These are phyloP conservation scores for Xenotilapia longispinis DNA, from an alignment of 2,113 vertebrate species.

Conservation along the genomic window DNA sequence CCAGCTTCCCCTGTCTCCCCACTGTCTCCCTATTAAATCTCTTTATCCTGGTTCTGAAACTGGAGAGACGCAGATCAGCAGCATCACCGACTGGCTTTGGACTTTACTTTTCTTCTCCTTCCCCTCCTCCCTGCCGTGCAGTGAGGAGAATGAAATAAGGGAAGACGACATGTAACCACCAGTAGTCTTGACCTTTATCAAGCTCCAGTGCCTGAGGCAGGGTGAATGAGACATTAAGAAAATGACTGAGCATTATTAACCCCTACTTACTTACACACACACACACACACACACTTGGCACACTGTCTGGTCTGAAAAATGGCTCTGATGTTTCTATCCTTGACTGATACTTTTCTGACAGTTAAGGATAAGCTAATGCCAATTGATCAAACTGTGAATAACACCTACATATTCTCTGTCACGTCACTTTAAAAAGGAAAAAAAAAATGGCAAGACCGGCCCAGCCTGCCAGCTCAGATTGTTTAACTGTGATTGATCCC, in stretches of 20 bases:
- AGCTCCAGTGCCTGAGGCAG: constrained; percentile 44
- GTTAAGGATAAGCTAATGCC: not conserved
- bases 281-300: not conserved
- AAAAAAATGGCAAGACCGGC: constrained; percentile 12
- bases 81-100: not conserved
- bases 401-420: constrained; percentile 12
- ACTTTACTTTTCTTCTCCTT: constrained; percentile 1
- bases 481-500: constrained; percentile 53
- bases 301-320: constrained; percentile 1
- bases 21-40: constrained; percentile 38
- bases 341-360: constrained; percentile 1
- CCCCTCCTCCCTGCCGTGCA: constrained; percentile 5
- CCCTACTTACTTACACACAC: constrained; percentile 19
- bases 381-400: constrained; percentile 25
- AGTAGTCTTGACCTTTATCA: constrained; percentile 69
- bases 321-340: constrained; percentile 1
- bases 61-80: constrained; percentile 18
- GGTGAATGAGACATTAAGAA: constrained; percentile 63
- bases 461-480: constrained; percentile 30
- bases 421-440: constrained; percentile 23
- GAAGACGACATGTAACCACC: constrained; percentile 50
- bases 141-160: constrained; percentile 46
- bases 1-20: constrained; percentile 17
- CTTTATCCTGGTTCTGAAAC: constrained; percentile 50
- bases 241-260: constrained; percentile 63